phyloP scores from a whole-genome alignment of 2,797 vertebrate species.

The Thripadectes ignobilis region DNA sequence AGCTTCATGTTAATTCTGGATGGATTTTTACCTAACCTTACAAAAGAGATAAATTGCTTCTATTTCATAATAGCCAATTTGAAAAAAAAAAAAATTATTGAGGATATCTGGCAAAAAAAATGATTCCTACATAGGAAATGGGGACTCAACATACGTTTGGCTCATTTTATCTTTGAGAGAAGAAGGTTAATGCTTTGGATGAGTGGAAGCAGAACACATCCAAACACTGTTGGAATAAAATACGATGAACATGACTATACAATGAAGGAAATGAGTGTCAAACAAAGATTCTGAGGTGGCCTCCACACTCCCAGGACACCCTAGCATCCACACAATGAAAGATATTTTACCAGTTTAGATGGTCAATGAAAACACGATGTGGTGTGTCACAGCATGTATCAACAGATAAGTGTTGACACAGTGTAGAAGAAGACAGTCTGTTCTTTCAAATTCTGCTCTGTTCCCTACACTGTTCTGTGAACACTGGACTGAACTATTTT shows the following conservation, averaged over 20 bases:
- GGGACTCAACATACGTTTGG: too few species aligned
- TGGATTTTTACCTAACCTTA: conserved; percentile 72
- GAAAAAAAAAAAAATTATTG: background rate
- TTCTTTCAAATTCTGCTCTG: background rate
- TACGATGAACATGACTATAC: background rate
- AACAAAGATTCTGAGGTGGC: background rate
- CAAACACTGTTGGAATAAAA: too few species aligned
- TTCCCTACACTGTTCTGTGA: background rate
- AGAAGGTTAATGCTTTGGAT: too few species aligned
- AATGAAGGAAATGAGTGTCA: background rate
- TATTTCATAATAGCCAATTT: conserved; percentile 68
- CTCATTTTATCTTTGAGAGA: too few species aligned
- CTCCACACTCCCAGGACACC: background rate
- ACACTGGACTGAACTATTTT: background rate
- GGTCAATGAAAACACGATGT: background rate
- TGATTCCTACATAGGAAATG: conserved; percentile 31
- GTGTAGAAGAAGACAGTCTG: background rate
- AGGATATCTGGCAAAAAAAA: conserved; percentile 51
- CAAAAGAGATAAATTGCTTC: conserved; percentile 72
- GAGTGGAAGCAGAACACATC: too few species aligned
- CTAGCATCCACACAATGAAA: background rate
- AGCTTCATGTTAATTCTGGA: conserved; percentile 73
- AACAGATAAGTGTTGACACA: background rate
- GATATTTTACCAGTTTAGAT: background rate
- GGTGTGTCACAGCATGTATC: background rate